Evolutionary conservation across 2,797 vertebrate genomes (phyloP).

Genomic region (Phyllotis vaccarum): DNA sequence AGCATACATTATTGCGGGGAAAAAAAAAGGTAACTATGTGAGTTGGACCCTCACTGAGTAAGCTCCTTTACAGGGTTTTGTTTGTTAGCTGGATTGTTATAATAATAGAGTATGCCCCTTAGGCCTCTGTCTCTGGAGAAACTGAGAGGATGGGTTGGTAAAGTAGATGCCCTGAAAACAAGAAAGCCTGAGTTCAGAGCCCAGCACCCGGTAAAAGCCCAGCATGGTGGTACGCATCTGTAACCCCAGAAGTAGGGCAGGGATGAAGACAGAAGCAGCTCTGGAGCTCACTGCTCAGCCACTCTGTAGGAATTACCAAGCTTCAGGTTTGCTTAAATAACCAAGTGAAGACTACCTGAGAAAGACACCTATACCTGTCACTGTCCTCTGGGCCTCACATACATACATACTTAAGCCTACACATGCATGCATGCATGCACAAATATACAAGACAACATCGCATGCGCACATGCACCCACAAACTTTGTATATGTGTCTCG

Average conservation of each 20-base stretch:
- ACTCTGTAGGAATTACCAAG: not conserved
- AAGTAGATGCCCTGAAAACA: not conserved
- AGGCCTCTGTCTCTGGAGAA: slow-evolving; percentile 48
- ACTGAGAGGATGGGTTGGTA: not conserved
- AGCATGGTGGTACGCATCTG: not conserved
- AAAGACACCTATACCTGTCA: not conserved
- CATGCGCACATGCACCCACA: not conserved
- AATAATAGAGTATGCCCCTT: slow-evolving; percentile 50
- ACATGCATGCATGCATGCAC: not conserved
- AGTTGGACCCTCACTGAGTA: not conserved
- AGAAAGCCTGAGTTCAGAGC: not conserved
- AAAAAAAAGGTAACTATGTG: not conserved
- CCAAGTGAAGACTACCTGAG: not conserved
- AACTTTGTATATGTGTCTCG: not conserved
- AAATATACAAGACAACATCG: not conserved
- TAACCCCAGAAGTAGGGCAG: not conserved
- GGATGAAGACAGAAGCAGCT: not conserved
- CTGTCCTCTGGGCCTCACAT: not conserved
- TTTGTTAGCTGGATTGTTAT: not conserved
- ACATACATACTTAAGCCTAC: too few species aligned
- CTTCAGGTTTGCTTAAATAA: not conserved
- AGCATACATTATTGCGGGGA: not conserved
- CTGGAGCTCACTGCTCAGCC: not conserved
- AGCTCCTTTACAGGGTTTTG: not conserved
- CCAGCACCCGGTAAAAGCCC: not conserved